A percentile compares a stretch with the other conserved stretches of the same genome.
phyloP scores from a whole-genome alignment of 2,113 vertebrate genomes.

The Plotosus lineatus region DNA sequence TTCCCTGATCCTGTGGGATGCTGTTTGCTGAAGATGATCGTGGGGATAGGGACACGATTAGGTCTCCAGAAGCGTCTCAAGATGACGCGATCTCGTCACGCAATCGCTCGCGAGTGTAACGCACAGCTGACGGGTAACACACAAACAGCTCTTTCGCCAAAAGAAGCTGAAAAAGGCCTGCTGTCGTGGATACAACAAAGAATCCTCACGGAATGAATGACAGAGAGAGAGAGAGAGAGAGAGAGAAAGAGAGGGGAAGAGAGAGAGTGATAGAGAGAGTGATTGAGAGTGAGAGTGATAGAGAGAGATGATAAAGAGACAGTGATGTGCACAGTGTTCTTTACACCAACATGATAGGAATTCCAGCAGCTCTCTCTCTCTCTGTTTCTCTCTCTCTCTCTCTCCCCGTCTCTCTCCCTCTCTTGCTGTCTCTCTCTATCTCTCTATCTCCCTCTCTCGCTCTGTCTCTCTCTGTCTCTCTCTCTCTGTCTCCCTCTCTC shows the following conservation, averaged over 20 bases:
- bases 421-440: too few relatives aligned
- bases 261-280: not conserved
- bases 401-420: too few relatives aligned
- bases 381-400: too few relatives aligned
- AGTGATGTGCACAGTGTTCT: not conserved
- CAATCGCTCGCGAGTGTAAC: not conserved
- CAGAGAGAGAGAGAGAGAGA: not conserved
- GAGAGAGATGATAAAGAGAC: not conserved
- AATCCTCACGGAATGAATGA: not conserved
- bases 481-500: too few relatives aligned
- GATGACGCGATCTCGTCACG: slow-evolving; percentile 8
- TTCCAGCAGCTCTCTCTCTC: not conserved
- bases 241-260: not conserved
- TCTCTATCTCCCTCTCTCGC: too few relatives aligned
- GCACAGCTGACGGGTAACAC: not conserved
- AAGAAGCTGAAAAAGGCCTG: not conserved
- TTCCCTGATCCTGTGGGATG: too few relatives aligned
- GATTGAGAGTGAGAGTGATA: not conserved
- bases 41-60: not conserved
- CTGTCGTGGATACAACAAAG: not conserved
- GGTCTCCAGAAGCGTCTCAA: not conserved
- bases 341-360: not conserved
- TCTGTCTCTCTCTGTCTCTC: too few relatives aligned
- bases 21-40: not conserved
- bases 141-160: not conserved